phyloP scores from a whole-genome alignment of 1,140 invertebrate species.

The Diuraphis noxia region DNA sequence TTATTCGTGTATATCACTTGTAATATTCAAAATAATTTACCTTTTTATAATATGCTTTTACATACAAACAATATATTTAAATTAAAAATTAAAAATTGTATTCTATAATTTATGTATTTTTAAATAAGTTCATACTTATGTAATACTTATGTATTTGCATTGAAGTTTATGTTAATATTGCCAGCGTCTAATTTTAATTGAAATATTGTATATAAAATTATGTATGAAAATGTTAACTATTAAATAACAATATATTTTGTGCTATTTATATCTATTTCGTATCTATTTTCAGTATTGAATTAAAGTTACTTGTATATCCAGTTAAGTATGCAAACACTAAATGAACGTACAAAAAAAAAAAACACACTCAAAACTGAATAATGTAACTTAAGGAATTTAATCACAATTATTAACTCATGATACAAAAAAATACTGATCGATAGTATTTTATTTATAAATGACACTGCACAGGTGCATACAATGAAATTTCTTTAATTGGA shows the following conservation, averaged over 20 bases:
- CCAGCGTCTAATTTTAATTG: neutral
- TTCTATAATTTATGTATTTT: neutral
- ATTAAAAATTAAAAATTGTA: neutral
- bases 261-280: neutral
- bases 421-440: neutral
- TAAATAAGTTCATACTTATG: neutral
- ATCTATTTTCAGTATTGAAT: neutral
- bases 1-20: neutral
- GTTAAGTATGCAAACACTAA: neutral
- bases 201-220: slow-evolving; percentile 30
- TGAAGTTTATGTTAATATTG: neutral
- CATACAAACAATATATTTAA: neutral
- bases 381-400: neutral
- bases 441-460: neutral
- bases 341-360: neutral
- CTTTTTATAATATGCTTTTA: neutral
- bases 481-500: neutral
- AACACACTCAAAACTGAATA: neutral
- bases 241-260: slow-evolving; percentile 6
- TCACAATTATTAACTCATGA: neutral
- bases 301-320: neutral
- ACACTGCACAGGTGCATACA: neutral
- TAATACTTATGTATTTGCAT: neutral
- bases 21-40: neutral
- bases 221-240: slow-evolving; percentile 27